Conservation (phyloP, 2,113 vertebrate species). For the Calidris pugnax region DNA sequence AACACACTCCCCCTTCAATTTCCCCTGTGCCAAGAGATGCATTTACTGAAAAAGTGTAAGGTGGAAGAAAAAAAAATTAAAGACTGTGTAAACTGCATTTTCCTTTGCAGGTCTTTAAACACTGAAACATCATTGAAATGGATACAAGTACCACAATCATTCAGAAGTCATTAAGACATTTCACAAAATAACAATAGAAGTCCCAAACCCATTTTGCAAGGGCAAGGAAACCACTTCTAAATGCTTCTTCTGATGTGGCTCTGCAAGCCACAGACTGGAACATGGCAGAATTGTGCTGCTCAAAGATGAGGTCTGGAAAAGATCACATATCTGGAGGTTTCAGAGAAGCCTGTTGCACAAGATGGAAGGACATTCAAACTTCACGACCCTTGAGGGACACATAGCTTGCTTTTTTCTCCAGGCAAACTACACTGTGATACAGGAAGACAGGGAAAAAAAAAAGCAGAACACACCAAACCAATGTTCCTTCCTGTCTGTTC, state of each 20-base stretch:
- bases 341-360: background rate
- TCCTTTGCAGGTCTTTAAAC: background rate
- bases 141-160: background rate
- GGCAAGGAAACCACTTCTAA: background rate
- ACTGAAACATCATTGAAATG: background rate
- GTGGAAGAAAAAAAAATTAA: background rate
- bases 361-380: background rate
- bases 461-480: too few species aligned
- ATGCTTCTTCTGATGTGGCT: background rate
- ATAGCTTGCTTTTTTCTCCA: background rate
- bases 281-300: background rate
- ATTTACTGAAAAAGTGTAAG: background rate
- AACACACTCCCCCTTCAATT: constrained; percentile 19
- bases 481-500: background rate
- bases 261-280: background rate
- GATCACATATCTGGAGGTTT: background rate
- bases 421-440: background rate
- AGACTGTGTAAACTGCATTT: background rate
- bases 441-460: background rate
- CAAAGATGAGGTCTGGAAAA: background rate
- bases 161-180: background rate
- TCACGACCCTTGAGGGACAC: background rate
- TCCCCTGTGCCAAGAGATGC: background rate
- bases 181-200: background rate
- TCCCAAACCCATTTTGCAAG: background rate